Conservation (phyloP, 2,113 vertebrate species). For the Gnathonemus echidnorhynchus region DNA sequence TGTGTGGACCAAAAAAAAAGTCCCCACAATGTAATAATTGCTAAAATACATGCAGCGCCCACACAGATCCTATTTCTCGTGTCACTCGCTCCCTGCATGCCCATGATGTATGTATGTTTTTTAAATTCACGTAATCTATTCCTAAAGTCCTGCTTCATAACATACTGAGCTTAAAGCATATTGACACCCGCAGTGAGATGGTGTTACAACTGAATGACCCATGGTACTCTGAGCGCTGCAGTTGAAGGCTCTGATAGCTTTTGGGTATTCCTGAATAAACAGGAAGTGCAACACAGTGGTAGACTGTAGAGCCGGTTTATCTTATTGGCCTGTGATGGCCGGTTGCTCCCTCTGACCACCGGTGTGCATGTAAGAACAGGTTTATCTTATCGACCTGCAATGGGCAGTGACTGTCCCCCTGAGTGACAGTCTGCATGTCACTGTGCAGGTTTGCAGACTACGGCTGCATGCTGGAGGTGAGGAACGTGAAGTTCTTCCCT, state of each 20-base stretch:
- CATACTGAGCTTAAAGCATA: background rate
- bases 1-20: background rate
- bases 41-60: background rate
- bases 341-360: background rate
- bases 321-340: background rate
- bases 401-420: background rate
- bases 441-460: conserved; percentile 74
- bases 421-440: background rate
- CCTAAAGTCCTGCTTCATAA: background rate
- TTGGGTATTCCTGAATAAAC: background rate
- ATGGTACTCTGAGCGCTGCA: background rate
- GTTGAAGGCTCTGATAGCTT: background rate
- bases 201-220: background rate
- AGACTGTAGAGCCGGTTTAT: conserved; percentile 57
- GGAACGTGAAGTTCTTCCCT: conserved; percentile 84
- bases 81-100: background rate
- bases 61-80: background rate
- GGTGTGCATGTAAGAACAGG: conserved; percentile 39
- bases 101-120: background rate
- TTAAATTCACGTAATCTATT: background rate
- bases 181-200: background rate
- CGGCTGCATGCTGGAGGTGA: conserved; percentile 86
- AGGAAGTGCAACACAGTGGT: background rate
- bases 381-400: conserved; percentile 40
- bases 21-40: background rate